Conservation (phyloP, 35 echinoderm and acorn worm species). For the Ophioderma brevispina region DNA sequence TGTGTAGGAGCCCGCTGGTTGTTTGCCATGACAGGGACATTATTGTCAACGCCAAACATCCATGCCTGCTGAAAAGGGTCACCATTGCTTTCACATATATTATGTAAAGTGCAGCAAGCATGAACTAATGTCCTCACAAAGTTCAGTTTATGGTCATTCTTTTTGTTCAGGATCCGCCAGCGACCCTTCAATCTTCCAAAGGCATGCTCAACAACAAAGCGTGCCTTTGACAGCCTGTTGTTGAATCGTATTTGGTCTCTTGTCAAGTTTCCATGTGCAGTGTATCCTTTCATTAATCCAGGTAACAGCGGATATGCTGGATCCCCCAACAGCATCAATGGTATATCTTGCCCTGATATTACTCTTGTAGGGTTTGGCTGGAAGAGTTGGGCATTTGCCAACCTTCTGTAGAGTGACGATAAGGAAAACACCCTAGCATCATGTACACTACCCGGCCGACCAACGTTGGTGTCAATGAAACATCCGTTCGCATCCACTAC, state of each 20-base stretch:
- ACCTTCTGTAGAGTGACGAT: not conserved
- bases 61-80: not conserved
- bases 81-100: not conserved
- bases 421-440: not conserved
- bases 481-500: not conserved
- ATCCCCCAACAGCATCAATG: not conserved
- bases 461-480: constrained; percentile 22
- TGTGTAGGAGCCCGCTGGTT: too few species aligned
- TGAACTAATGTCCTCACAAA: not conserved
- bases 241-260: not conserved
- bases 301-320: not conserved
- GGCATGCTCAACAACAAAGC: not conserved
- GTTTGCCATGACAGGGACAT: too few species aligned
- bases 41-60: not conserved
- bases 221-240: not conserved
- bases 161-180: not conserved
- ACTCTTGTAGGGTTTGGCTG: not conserved
- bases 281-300: not conserved
- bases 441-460: constrained; percentile 9
- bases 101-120: not conserved
- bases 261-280: not conserved
- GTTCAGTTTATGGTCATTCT: not conserved
- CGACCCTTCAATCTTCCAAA: not conserved
- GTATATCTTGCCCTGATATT: not conserved
- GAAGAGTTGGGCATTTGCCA: not conserved